These are phyloP conservation scores for Leptura quadrifasciata DNA, from an alignment of 2,888 invertebrate genomes.

Conservation along the genomic window DNA sequence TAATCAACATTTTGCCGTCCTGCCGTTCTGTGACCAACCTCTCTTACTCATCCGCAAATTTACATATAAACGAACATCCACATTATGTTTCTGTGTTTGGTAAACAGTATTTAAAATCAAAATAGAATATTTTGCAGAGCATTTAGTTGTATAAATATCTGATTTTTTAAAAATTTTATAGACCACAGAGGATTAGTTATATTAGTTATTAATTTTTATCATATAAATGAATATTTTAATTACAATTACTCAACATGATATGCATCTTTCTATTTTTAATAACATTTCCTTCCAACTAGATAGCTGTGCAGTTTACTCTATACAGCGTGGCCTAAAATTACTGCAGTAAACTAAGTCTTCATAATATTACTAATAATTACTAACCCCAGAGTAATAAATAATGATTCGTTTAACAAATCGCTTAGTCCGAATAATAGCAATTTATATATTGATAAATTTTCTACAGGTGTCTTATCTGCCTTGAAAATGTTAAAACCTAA, in stretches of 20 bases:
- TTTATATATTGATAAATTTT: too few species aligned
- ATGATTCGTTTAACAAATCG: too few species aligned
- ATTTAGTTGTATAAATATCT: not conserved
- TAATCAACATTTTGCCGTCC: constrained; percentile 27
- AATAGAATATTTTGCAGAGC: not conserved
- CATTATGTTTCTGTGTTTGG: constrained; percentile 7
- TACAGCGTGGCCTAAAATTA: too few species aligned
- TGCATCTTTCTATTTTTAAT: not conserved
- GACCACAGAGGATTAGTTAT: not conserved
- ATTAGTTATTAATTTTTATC: not conserved
- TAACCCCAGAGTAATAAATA: too few species aligned
- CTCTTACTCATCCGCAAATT: constrained; percentile 36
- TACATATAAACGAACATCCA: constrained; percentile 31
- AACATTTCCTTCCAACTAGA: not conserved
- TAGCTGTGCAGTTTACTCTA: not conserved
- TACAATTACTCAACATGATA: not conserved
- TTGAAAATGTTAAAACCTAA: too few species aligned
- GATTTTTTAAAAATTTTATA: not conserved
- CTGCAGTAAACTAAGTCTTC: too few species aligned
- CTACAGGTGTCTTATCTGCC: too few species aligned
- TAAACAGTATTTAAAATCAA: constrained; percentile 8
- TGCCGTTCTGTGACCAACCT: constrained; percentile 26
- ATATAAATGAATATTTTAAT: not conserved
- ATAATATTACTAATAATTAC: too few species aligned
- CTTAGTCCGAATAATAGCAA: too few species aligned